Evolutionary conservation across 2,797 vertebrate genomes (phyloP), one percentile per base, ranked within the genome.

Genomic region (Gobionotothen gibberifrons): DNA sequence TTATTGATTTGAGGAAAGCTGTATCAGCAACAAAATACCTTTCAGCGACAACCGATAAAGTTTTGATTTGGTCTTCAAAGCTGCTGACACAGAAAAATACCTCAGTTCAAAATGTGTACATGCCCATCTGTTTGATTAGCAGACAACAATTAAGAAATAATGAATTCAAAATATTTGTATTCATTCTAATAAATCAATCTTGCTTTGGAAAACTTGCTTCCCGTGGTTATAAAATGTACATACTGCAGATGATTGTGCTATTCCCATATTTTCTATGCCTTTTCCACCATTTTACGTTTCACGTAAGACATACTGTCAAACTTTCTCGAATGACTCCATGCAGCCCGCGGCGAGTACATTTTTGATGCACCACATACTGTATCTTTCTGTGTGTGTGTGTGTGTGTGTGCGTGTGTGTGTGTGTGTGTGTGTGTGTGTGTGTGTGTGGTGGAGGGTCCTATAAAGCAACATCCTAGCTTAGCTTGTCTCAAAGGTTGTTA

Each of bases 11-110:
- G 32, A 54, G 43, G 32, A 36, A 61, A 74, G 84, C 89, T 87
- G 79, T 70, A 87, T 89, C 89, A 92, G 90, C 87, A 85, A 79
- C 60, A 85, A 77, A 78, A 84, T 85, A 84, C 60, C 60, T 70
- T 84, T 83, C 44, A 74, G 80, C 4, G 48, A 82, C 78, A 57
- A 74, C 54, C 51, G 59, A 70, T 79, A 60, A 82, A 85, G 43
- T 83, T 88, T 81, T 32, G 5, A 42, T 74, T 73, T 72, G 39
- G 36, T 70, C 69, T 48, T 32, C 10, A 0, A 78, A 74, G 63
- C 55, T 73, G 77, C 82, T 87, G 84, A 83, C 62, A 39, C n/a
- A 12, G 47, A 53, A 42, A 0, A 67, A 65, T 11, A 49, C 17
- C 36, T 44, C 19, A 1, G 16, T 22, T 72, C 15, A 52, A 16